Base-by-base conservation (phyloP, 2,888 invertebrate genomes). In the Phragmatobia fuliginosa region DNA sequence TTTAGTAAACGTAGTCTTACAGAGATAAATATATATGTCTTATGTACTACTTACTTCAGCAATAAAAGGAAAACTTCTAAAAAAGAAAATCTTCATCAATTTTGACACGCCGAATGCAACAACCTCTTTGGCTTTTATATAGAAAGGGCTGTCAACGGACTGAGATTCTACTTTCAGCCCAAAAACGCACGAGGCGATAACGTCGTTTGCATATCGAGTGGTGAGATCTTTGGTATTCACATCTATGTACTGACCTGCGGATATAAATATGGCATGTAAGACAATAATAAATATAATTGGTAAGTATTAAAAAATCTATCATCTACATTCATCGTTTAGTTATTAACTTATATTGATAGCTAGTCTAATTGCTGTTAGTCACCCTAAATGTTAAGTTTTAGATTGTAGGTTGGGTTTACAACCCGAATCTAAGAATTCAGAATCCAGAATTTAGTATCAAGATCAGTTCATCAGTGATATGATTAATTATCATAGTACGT, bases 101-200 rank as follows among this genome's bases (percentile, higher is more conserved):
- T 33, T 31, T 0, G 0, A 2, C 0, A 68, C 31, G 0, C 11
- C 2, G 11, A 73, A 61, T 0, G 5, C 33, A 11, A 70, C 65
- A 6, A 77, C 52, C 2, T 31, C 5, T 56, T 68, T 75, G 33
- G 49, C 60, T 11, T 62, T 59, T 8, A 18, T 41, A 79, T 95
- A 96, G 84, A 96, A 96, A 65, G 94, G 87, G 77, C 96, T 96
- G 3, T 96, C 90, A 0, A 96, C 90, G 28, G 85, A 84, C 61
- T 96, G 90, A 0, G 96, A 96, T 82, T 96, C 92, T 18, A 96
- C 93, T 80, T 95, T 91, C 8, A 95, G 81, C 0, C 95, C 96
- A 75, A 95, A 96, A 18, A 94, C 95, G 21, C 92, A 90, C 2
- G 94, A 91, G 0, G 95, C 96, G 58, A 96, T 95, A 5, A 96